Evolutionary conservation across 2,888 invertebrate genomes (phyloP).

Genomic region (Pelosia muscerda): DNA sequence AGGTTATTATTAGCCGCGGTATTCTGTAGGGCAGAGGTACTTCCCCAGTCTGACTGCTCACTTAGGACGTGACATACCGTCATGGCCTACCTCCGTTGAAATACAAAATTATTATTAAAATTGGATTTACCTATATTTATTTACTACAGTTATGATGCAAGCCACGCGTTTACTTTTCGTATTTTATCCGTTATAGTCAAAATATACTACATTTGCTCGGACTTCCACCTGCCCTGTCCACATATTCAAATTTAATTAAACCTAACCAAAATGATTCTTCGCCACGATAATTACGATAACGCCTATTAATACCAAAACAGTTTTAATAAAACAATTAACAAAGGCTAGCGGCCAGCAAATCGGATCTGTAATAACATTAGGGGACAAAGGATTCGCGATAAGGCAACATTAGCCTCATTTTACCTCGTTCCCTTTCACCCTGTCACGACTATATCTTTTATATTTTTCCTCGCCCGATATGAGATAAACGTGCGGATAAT

Average conservation of each 20-base stretch:
- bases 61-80: too few species aligned
- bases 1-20: too few species aligned
- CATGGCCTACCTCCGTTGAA: too few species aligned
- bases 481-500: slow-evolving; percentile 30
- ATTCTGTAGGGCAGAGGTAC: too few species aligned
- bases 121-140: too few species aligned
- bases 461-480: slow-evolving; percentile 36
- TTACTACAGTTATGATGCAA: too few species aligned
- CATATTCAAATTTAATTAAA: slow-evolving; percentile 1
- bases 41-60: too few species aligned
- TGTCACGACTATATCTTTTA: slow-evolving; percentile 38
- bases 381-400: slow-evolving; percentile 45
- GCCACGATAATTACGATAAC: slow-evolving; percentile 7
- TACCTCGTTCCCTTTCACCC: slow-evolving; percentile 27
- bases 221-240: not conserved
- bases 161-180: too few species aligned
- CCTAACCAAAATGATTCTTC: not conserved
- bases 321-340: slow-evolving; percentile 51
- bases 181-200: too few species aligned
- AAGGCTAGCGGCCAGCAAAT: slow-evolving; percentile 43
- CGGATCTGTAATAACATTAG: slow-evolving; percentile 47
- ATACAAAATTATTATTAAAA: too few species aligned
- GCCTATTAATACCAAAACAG: slow-evolving; percentile 25
- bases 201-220: too few species aligned
- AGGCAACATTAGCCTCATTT: slow-evolving; percentile 36